Evolutionary conservation across 2,797 vertebrate species (phyloP).

Genomic region (Hirundo rustica): DNA sequence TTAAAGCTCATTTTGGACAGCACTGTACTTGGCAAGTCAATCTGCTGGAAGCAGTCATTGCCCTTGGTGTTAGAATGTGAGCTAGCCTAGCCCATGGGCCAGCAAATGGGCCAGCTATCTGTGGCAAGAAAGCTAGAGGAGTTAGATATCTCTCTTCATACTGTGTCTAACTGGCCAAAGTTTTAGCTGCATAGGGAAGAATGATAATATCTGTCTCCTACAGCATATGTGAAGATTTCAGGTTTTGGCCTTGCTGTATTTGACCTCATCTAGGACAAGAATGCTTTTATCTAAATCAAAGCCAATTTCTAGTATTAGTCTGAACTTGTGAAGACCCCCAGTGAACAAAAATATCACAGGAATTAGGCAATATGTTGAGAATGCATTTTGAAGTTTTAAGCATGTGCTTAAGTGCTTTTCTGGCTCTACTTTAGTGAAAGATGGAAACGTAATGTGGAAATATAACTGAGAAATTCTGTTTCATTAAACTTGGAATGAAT

Average conservation of each 20-base stretch:
- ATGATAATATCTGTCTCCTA: constrained; percentile 18
- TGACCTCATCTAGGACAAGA: constrained; percentile 58
- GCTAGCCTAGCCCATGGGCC: background rate
- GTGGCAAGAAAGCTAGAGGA: background rate
- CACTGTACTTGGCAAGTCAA: background rate
- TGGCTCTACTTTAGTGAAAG: constrained; percentile 60
- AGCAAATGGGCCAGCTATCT: background rate
- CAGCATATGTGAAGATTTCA: constrained; percentile 53
- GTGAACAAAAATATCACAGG: constrained; percentile 60
- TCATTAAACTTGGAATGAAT: constrained; percentile 48
- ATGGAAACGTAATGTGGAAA: constrained; percentile 56
- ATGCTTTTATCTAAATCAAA: constrained; percentile 72
- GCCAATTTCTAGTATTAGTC: constrained; percentile 37
- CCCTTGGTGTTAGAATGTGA: background rate
- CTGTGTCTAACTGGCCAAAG: background rate
- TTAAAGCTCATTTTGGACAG: background rate
- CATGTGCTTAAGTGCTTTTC: constrained; percentile 62
- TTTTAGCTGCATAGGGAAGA: constrained; percentile 1
- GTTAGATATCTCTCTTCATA: background rate
- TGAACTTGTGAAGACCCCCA: constrained; percentile 66
- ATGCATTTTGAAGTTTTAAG: constrained; percentile 66
- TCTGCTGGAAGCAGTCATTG: background rate
- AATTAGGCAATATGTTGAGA: constrained; percentile 65
- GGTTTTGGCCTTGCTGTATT: constrained; percentile 34
- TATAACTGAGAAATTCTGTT: constrained; percentile 9